Base-by-base conservation (phyloP, 1,140 invertebrate genomes). In the Platyura marginata region DNA sequence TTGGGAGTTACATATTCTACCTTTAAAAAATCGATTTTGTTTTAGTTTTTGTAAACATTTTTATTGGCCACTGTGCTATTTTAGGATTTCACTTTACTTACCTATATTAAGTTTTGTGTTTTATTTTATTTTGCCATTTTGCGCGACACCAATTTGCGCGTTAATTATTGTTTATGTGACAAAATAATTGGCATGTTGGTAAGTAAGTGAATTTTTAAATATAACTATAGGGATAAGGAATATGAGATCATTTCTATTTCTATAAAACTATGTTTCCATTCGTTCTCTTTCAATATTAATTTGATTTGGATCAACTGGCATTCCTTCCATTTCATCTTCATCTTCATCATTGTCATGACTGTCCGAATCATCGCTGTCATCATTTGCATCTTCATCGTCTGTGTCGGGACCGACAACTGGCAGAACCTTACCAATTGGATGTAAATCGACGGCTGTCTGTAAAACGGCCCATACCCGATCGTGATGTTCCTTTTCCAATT, bases 381-480 rank as follows among this genome's bases (percentile, higher is more conserved):
- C 57, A 37, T 59, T 60, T 3, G 55, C 57, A 59, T 59, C 57
- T 37, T 60, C 57, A 29, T 60, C 57, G 39, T 60, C 57, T 3
- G 57, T 60, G 32, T 60, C 57, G 1, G 57, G 53, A 9, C 57
- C 57, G 2, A 53, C 52, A 36, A 55, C 46, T 11, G 57, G 58
- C 8, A 54, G 46, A 40, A 58, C 56, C 45, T 59, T 59, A 3
- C 57, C 57, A 20, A 59, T 16, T 5, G 25, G 25, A 16, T 18
- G 2, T 3, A 41, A n/a, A 25, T 23, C 21, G 13, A 23, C 4
- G 13, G 40, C 25, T 10, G 21, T 41, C 8, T 41, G 40, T 41
- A 22, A 21, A 20, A 32, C 23, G 36, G 11, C 3, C 9, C 48
- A 43, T 40, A 58, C 55, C 57, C 54, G 56, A 25, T 49, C 53